phyloP scores from a whole-genome alignment of 2,797 vertebrate genomes.

The Chaenodraco wilsoni region DNA sequence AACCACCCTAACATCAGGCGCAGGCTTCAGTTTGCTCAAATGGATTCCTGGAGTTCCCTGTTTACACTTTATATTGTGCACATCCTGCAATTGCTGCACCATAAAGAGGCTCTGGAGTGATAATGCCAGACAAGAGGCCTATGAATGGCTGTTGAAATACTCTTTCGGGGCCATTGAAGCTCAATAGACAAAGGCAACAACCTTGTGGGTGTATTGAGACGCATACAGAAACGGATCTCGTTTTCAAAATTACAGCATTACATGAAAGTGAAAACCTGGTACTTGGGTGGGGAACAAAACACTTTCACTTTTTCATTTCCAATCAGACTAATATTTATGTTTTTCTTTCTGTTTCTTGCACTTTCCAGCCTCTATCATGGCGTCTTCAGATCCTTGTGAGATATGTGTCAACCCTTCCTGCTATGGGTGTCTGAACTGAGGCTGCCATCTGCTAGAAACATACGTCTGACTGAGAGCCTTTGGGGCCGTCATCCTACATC shows the following conservation, averaged over 20 bases:
- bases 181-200: constrained; percentile 17
- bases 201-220: constrained; percentile 9
- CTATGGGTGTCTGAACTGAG: constrained; percentile 69
- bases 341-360: constrained; percentile 17
- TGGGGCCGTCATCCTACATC: neutral
- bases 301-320: neutral
- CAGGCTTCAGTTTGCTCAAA: neutral
- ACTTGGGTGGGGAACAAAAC: neutral
- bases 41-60: constrained; percentile 18
- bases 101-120: constrained; percentile 34
- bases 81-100: constrained; percentile 9
- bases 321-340: constrained; percentile 25
- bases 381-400: constrained; percentile 73
- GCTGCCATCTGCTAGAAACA: constrained; percentile 25
- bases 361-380: constrained; percentile 65
- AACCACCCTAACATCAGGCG: neutral
- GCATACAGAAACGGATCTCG: neutral
- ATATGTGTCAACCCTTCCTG: constrained; percentile 80
- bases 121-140: constrained; percentile 27
- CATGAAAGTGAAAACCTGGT: neutral
- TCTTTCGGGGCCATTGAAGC: constrained; percentile 19
- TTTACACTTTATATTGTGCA: constrained; percentile 29
- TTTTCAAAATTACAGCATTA: constrained; percentile 18
- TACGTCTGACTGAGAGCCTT: neutral
- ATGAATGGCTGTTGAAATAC: constrained; percentile 33